These are phyloP conservation scores for Gisinianus flammeolus DNA, from an alignment of 2,888 invertebrate genomes.

Conservation along the genomic window DNA sequence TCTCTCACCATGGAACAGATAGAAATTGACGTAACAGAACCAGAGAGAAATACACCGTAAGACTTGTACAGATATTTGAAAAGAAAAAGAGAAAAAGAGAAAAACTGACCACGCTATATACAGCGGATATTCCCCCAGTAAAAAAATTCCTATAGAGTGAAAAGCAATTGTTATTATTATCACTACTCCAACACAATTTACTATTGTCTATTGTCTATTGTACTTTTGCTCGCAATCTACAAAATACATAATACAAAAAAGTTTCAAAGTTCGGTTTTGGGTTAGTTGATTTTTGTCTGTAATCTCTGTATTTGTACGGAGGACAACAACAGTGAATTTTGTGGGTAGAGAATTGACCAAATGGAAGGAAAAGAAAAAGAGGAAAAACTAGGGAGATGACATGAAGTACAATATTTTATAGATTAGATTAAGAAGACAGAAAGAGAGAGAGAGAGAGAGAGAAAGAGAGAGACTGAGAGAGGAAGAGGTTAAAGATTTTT, in stretches of 20 bases:
- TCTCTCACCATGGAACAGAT: background rate
- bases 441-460: no score
- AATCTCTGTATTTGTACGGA: background rate
- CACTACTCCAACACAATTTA: background rate
- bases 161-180: background rate
- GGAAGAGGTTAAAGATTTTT: no score
- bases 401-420: no score
- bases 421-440: no score
- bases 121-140: background rate
- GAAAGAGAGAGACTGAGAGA: no score
- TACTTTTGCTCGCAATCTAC: no score
- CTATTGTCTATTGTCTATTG: background rate
- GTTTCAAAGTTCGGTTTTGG: no score
- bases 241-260: no score
- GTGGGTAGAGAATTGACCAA: background rate
- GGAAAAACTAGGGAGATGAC: background rate
- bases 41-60: background rate
- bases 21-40: background rate
- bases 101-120: conserved; percentile 29
- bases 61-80: background rate
- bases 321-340: background rate
- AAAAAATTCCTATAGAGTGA: background rate
- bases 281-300: background rate
- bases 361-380: background rate
- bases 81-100: conserved; percentile 10